These are phyloP conservation scores for Tanypteryx hageni DNA, from an alignment of 2,888 invertebrate species.

Conservation along the genomic window DNA sequence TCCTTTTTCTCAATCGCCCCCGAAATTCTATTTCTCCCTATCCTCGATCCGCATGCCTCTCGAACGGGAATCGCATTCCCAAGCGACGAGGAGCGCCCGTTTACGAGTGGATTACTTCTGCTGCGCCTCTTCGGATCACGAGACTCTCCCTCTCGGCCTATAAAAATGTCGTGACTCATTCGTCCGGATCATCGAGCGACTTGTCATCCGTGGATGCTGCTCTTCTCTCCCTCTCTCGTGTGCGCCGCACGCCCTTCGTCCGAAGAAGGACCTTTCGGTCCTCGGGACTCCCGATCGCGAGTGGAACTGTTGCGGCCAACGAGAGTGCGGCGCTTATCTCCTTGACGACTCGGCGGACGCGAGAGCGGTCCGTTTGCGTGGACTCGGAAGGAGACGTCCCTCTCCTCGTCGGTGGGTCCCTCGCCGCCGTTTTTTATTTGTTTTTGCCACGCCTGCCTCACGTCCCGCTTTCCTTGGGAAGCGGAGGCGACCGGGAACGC, in stretches of 20 bases:
- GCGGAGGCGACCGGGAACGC: background rate
- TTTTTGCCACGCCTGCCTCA: background rate
- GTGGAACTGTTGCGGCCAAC: background rate
- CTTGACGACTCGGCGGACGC: background rate
- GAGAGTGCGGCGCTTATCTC: background rate
- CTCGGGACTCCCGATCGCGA: background rate
- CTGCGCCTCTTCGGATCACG: background rate
- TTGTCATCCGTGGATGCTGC: background rate
- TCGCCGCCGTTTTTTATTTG: too few relatives aligned
- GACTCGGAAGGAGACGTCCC: too few relatives aligned
- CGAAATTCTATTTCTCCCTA: background rate
- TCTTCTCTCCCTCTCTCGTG: background rate
- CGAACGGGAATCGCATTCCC: background rate
- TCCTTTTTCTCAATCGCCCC: background rate
- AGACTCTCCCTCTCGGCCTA: background rate
- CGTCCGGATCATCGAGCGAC: background rate
- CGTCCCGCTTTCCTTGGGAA: background rate
- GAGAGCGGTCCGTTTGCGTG: background rate
- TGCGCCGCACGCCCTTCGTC: background rate
- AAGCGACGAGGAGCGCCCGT: background rate
- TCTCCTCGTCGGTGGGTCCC: too few relatives aligned
- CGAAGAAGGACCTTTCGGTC: background rate
- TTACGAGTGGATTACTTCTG: background rate
- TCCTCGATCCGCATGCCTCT: background rate
- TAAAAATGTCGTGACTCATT: background rate